These are phyloP conservation scores for Cinclus mexicanus DNA, from an alignment of 2,113 vertebrate genomes.

Conservation along the genomic window DNA sequence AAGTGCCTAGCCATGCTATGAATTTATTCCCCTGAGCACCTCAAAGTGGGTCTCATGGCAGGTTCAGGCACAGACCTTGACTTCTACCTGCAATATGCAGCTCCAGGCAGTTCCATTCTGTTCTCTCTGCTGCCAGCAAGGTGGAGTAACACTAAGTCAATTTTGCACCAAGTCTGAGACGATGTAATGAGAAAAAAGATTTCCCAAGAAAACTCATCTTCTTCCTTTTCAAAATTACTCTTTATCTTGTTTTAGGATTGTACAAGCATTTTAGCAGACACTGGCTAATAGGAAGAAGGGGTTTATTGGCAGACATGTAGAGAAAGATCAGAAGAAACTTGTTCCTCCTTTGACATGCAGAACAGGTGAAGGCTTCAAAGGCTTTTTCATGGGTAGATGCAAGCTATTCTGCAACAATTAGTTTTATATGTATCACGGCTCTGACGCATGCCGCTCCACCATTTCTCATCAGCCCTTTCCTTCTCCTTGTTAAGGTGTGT, in stretches of 20 bases:
- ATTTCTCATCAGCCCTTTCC: neutral
- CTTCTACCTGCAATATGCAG: neutral
- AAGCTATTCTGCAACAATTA: neutral
- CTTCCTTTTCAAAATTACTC: neutral
- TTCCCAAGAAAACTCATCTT: neutral
- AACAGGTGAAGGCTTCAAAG: neutral
- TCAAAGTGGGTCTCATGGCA: neutral
- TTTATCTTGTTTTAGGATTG: neutral
- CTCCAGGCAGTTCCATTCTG: neutral
- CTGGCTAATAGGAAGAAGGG: neutral
- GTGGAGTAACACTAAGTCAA: neutral
- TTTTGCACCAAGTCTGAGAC: neutral
- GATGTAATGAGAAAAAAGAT: neutral
- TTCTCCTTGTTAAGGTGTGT: neutral
- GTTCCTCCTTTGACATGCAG: neutral
- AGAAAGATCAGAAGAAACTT: neutral
- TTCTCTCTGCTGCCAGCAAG: neutral
- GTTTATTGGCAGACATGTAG: accelerated
- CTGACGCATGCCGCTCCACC: neutral
- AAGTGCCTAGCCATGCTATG: neutral
- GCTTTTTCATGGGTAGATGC: neutral
- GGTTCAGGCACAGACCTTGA: neutral
- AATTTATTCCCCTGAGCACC: neutral
- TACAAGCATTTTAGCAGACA: neutral
- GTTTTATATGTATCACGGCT: neutral